These are phyloP conservation scores for Porites rus DNA, from an alignment of 92 coral and sea anemone genomes.

Conservation along the genomic window DNA sequence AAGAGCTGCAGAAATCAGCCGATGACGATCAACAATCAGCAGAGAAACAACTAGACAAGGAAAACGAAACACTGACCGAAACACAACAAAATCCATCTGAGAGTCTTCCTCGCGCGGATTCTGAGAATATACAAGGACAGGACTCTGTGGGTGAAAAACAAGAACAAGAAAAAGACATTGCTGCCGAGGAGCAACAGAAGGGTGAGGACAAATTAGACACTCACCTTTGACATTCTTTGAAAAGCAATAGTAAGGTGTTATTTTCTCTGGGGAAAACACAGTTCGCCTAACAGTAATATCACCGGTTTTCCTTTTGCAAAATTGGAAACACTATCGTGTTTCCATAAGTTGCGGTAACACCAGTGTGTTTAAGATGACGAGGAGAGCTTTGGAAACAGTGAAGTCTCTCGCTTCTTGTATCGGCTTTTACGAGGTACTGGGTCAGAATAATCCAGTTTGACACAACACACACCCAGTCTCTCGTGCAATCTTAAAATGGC, in stretches of 20 bases:
- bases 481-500: too few relatives aligned
- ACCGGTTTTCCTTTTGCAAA: too few relatives aligned
- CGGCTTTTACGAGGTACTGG: too few relatives aligned
- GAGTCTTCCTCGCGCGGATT: neutral
- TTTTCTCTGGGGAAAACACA: neutral
- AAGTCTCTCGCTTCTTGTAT: too few relatives aligned
- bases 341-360: too few relatives aligned
- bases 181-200: neutral
- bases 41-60: neutral
- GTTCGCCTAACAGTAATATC: too few relatives aligned
- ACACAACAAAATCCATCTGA: neutral
- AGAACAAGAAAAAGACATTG: neutral
- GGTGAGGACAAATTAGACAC: constrained; percentile 1
- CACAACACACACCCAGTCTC: too few relatives aligned
- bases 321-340: too few relatives aligned
- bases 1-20: neutral
- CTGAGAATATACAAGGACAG: neutral
- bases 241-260: neutral
- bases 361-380: too few relatives aligned
- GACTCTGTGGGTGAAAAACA: neutral
- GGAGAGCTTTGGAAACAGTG: too few relatives aligned
- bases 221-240: constrained; percentile 1
- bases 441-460: too few relatives aligned
- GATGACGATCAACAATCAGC: neutral
- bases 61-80: neutral